A percentile compares a stretch with the other conserved stretches of the same genome.
phyloP scores from a whole-genome alignment of 2,888 invertebrate genomes.

The Koerneria pararmatus region DNA sequence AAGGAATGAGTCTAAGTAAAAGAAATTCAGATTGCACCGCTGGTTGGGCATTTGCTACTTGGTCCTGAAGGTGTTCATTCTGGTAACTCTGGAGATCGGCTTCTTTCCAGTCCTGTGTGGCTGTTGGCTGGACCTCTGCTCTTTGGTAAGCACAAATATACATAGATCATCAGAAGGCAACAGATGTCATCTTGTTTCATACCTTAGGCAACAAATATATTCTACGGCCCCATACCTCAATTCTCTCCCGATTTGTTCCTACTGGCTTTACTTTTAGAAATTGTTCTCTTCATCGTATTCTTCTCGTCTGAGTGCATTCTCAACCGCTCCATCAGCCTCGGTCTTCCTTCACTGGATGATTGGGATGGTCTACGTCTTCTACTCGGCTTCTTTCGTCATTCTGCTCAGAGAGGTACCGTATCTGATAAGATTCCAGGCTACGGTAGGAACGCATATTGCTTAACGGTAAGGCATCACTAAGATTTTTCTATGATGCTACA shows the following conservation, averaged over 20 bases:
- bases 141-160: slow-evolving; percentile 70
- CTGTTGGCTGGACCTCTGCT: slow-evolving; percentile 98
- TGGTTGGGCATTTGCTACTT: slow-evolving; percentile 71
- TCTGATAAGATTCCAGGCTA: neutral
- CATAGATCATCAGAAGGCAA: no score
- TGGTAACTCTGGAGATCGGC: slow-evolving; percentile 94
- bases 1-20: no score
- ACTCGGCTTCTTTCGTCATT: slow-evolving; percentile 92
- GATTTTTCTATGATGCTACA: no score
- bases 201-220: slow-evolving; percentile 3
- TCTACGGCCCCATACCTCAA: no score
- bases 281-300: slow-evolving; percentile 71
- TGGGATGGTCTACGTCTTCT: slow-evolving; percentile 97
- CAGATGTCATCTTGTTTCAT: neutral
- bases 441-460: no score
- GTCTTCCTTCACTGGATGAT: slow-evolving; percentile 98
- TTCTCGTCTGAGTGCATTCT: slow-evolving; percentile 76
- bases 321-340: slow-evolving; percentile 86
- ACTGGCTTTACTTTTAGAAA: slow-evolving; percentile 41
- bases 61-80: slow-evolving; percentile 73
- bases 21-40: slow-evolving; percentile 46
- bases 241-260: neutral
- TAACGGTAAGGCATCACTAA: no score
- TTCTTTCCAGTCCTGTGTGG: slow-evolving; percentile 93
- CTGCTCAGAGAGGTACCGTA: slow-evolving; percentile 74